Evolutionary conservation across 2,797 vertebrate species (phyloP), one percentile per base, ranked within the genome.

Genomic region (Pseudochirops corinnae): DNA sequence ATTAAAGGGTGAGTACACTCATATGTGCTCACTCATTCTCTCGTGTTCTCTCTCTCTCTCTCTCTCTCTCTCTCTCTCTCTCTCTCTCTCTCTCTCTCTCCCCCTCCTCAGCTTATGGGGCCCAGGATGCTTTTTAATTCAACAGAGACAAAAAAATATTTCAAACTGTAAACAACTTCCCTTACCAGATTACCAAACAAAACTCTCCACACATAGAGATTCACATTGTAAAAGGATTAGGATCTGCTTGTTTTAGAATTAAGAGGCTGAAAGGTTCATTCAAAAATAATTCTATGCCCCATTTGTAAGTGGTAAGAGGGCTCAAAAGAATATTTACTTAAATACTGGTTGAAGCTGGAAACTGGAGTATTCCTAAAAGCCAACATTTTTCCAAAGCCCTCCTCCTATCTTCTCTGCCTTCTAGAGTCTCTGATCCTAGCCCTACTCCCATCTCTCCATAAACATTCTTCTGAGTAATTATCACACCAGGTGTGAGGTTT

Each of bases 401-500:
- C 94, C 24, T 56, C 14, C 74, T 94, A 56, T 74, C 93, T 74
- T n/a, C 90, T 92, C 13, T 62, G n/a, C 33, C 50, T 55, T 55
- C 31, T 56, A 55, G 57, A 67, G 31, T 92, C 96, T 92, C 28
- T 62, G 93, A 31, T 91, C 60, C 55, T 50, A 74, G n/a, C 11
- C 55, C 39, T 93, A 53, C 39, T 46, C 31, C 56, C 10, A 90
- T 93, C 96, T 96, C 46, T 98, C 95, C 95, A 94, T 93, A 96
- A 99, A 98, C 98, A 99, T 99, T 99, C 98, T 98, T 98, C 97
- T 96, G 55, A 56, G 98, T 98, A 99, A 99, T 99, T 98, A 97
- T 95, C 95, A 53, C 62, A 93, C 96, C 92, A 96, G 90, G 98
- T 98, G 98, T 99, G 98, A 98, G 97, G 98, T 99, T 99, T 99